Base-by-base conservation (phyloP, 1,140 invertebrate genomes). In the Varroa destructor region DNA sequence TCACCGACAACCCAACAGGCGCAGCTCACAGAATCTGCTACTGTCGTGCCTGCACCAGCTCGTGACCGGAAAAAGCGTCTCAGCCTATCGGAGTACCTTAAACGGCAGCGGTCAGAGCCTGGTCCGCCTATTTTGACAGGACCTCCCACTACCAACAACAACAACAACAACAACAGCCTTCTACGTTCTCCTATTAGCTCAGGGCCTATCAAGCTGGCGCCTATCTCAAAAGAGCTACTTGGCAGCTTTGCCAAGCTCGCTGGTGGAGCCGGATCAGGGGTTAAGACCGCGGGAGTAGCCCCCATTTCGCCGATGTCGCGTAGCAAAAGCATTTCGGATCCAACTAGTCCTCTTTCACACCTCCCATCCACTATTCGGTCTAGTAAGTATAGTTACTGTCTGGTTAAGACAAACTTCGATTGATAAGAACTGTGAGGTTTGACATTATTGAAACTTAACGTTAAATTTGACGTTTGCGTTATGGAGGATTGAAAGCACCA, bases 161-260 rank as follows among this genome's bases (percentile, higher is more conserved):
- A 14, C 57, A 67, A 67, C 3, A 67, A 67, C 61, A 67, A 67
- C 61, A 67, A 67, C 61, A 67, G 40, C 40, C 40, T 67, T 46
- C 40, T 14, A 12, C 61, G 61, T 43, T 46, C 61, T 12, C 40
- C 40, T 12, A 43, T 67, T 5, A 40, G 61, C 46, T 12, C 37
- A 2, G 61, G 61, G 46, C 14, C 46, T 14, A 51, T 51, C 3
- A 67, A 67, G 61, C 37, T 67, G 61, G 61, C 61, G 1, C 61
- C 61, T 12, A n/a, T 67, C 40, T 67, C 61, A 37, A 46, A 67
- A 36, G 61, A 67, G 61, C 36, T 67, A 37, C 61, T 67, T 40
- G 61, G 61, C 2, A 67, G 46, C 46, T 46, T 67, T 8, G 14
- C 61, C 40, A 67, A 37, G 46, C 10, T 67, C 3, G 40, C 61